Evolutionary conservation across 1,140 invertebrate species (phyloP).

Genomic region (Drosophila hydei): DNA sequence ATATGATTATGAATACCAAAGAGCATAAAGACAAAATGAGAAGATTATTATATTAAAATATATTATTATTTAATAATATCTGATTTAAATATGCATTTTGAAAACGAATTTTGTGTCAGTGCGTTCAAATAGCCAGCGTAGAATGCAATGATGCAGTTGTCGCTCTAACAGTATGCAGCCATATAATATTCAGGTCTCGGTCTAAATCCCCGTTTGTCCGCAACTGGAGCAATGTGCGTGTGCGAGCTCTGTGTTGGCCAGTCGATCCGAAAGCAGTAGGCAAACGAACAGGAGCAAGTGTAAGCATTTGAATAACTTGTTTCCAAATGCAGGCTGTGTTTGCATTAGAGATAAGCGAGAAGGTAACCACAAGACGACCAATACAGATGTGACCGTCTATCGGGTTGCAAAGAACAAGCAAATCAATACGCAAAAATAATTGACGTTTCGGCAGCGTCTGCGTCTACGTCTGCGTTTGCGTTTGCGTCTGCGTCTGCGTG

Average conservation of each 20-base stretch:
- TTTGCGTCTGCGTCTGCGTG: conserved; percentile 26
- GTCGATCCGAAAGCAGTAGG: neutral
- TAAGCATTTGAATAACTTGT: conserved; percentile 65
- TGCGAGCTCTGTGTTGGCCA: neutral
- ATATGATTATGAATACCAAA: too few relatives aligned
- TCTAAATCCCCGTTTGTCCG: conserved; percentile 26
- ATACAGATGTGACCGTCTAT: conserved; percentile 20
- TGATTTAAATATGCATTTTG: too few relatives aligned
- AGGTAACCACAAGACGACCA: conserved; percentile 49
- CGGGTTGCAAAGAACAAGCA: conserved; percentile 39
- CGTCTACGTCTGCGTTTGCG: conserved; percentile 26
- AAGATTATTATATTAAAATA: too few relatives aligned
- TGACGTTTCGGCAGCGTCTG: conserved; percentile 59
- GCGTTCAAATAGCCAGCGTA: conserved; percentile 13
- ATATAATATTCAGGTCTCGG: conserved; percentile 15
- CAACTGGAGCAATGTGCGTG: conserved; percentile 27
- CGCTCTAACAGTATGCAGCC: conserved; percentile 30
- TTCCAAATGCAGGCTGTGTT: conserved; percentile 48
- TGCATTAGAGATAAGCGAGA: conserved; percentile 58
- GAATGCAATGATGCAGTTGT: conserved; percentile 24
- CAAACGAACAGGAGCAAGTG: conserved; percentile 26
- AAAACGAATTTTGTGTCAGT: conserved; percentile 13
- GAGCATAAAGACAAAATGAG: too few relatives aligned
- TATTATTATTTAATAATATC: too few relatives aligned
- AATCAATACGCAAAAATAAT: conserved; percentile 61